Base-by-base conservation (phyloP, 2,888 invertebrate genomes). In the Aphelenchoides bicaudatus region DNA sequence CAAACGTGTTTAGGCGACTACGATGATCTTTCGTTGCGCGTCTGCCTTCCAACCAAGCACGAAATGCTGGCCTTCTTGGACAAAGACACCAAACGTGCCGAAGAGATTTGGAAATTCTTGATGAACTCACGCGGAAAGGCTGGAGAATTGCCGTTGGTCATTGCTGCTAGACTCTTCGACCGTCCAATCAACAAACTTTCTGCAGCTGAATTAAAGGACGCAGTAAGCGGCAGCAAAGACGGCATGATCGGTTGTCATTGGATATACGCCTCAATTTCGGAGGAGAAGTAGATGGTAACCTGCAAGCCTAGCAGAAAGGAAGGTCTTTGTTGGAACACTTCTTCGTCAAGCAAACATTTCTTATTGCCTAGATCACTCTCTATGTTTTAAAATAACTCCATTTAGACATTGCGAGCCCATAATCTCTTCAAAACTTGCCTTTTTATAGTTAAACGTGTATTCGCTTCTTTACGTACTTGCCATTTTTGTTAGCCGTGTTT, bases 91-190 rank as follows among this genome's bases (percentile, higher is more conserved):
- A 66, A 59, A 31, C 70, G 78, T 39, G 77, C 77, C 25, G 72
- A 78, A 56, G 72, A 77, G 57, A 64, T 78, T 13, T 78, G 78
- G 75, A 71, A 78, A 46, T 65, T 77, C 23, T 77, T 78, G 43
- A 68, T 78, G 48, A 71, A 67, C 65, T 71, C 70, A 37, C 67
- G 76, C 39, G 74, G 75, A 30, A 67, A 73, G 19, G 59, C 65
- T 13, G 67, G 67, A 29, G 73, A 74, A 54, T 68, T 72, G 48
- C 72, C 73, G 47, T 65, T 74, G 19, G 72, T 74, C 29, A 70
- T 74, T 27, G 72, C 72, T 54, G 71, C 72, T 30, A 66, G 73
- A 16, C 58, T 74, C 54, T 74, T 68, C 64, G 70, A 74, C 47
- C 59, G 65, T 3, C 74, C 74, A 37, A 72, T 74, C 68, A 74